Base-by-base conservation (phyloP, 2,113 vertebrate genomes). In the Syngnathus typhle region DNA sequence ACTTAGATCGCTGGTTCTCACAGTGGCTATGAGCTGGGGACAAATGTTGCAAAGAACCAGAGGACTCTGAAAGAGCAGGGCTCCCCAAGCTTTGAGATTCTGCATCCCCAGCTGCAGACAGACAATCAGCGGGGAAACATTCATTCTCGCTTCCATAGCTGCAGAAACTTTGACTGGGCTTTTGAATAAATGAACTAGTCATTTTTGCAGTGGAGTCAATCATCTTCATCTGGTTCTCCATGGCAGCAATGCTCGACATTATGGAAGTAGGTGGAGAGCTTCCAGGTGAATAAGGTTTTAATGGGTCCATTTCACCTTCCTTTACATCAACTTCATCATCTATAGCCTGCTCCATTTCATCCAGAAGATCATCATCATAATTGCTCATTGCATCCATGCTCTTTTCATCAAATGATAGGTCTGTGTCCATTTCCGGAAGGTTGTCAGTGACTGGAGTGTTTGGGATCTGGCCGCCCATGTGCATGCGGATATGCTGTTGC, bases 141-240 rank as follows among this genome's bases (percentile, higher is more conserved):
- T 99, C 95, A 6, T 91, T 93, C 78, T 98, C 96, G 56, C 90
- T 94, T 64, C 91, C 93, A 36, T 94, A 94, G 69, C 92, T 93
- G 60, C 67, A 71, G 64, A 81, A 85, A 6, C 95, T 98, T 79
- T 95, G 95, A 41, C 72, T 70, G 5, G 91, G 88, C 91, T 94
- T 96, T 67, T 92, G 80, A 80, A 89, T 80, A 70, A 94, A 88
- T 70, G 93, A 90, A 68, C 91, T 94, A 65, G 87, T 93, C 75
- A 95, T 93, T 88, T 90, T 93, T 88, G 93, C 91, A 80, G 94
- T 94, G 37, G 94, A 94, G 90, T 98, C 97, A 37, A 95, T 98
- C 93, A 98, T 95, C 82, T 97, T 99, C 95, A 99, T 99, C 87
- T 99, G 96, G 88, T 98, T 98, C 89, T 99, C 96, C 82, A 98